Evolutionary conservation across 2,888 invertebrate species (phyloP).

Genomic region (Stenotaenia linearis): DNA sequence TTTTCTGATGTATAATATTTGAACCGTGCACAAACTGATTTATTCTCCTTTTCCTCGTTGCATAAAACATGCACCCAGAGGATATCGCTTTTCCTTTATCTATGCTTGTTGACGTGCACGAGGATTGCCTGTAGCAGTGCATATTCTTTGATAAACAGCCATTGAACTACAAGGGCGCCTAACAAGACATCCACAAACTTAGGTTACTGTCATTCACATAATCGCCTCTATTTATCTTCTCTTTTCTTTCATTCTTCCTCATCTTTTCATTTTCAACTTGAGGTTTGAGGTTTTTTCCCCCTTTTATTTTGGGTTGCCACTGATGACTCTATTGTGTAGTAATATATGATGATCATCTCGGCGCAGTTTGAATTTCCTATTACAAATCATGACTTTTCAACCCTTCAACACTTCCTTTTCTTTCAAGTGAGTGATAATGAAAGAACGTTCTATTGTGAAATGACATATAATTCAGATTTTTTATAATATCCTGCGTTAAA

Average conservation of each 20-base stretch:
- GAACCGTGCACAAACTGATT: conserved; percentile 14
- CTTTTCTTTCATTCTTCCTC: neutral
- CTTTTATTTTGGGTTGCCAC: neutral
- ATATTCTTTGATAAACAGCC: conserved; percentile 10
- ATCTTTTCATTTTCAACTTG: neutral
- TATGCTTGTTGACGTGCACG: conserved; percentile 17
- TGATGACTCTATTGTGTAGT: conserved; percentile 10
- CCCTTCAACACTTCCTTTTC: conserved; percentile 23
- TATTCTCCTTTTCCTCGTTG: conserved; percentile 20
- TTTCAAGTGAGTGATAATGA: neutral
- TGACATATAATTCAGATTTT: neutral
- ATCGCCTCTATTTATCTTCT: neutral
- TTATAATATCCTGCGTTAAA: neutral
- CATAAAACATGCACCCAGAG: conserved; percentile 24
- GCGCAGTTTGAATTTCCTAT: conserved; percentile 16
- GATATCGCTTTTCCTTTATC: conserved; percentile 19
- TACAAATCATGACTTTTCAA: conserved; percentile 3
- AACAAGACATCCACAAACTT: conserved; percentile 12
- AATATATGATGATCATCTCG: conserved; percentile 8
- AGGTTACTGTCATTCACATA: conserved; percentile 24
- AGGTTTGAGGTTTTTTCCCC: neutral
- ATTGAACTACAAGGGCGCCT: neutral
- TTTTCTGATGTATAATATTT: neutral
- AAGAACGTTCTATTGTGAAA: neutral
- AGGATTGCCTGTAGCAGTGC: neutral